phyloP scores from a whole-genome alignment of 2,888 invertebrate genomes.

The Papilio demoleus region DNA sequence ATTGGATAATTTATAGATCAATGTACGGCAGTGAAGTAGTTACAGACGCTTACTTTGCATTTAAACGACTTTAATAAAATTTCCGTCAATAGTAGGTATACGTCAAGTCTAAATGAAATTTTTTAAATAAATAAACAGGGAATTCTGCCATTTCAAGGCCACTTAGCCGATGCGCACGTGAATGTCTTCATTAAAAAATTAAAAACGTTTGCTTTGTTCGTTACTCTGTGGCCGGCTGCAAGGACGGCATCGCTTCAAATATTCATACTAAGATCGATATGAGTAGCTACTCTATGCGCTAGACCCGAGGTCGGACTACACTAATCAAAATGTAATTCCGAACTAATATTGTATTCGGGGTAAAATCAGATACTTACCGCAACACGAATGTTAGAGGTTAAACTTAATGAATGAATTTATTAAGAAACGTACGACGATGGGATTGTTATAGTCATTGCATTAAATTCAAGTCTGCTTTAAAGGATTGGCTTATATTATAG shows the following conservation, averaged over 20 bases:
- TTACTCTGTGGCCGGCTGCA: constrained; percentile 62
- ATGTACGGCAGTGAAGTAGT: too few species aligned
- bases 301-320: constrained; percentile 66
- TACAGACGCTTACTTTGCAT: too few species aligned
- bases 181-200: constrained; percentile 33
- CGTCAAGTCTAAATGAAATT: neutral
- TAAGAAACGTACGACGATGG: constrained; percentile 14
- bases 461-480: too few species aligned
- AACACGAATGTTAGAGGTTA: constrained; percentile 55
- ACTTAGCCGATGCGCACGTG: constrained; percentile 20
- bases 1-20: constrained; percentile 2
- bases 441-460: neutral
- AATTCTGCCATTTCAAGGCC: constrained; percentile 16
- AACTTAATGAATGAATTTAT: constrained; percentile 53
- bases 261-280: constrained; percentile 80
- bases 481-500: too few species aligned
- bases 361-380: constrained; percentile 52
- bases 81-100: neutral
- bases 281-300: constrained; percentile 65
- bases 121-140: neutral
- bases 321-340: constrained; percentile 76
- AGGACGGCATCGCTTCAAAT: constrained; percentile 76
- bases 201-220: constrained; percentile 41
- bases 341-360: constrained; percentile 69
- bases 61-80: neutral